Percentiles rank a stretch among this genome's conserved stretches.
Evolutionary conservation across 2,888 invertebrate species (phyloP).

Genomic region (Nasonia oneida): DNA sequence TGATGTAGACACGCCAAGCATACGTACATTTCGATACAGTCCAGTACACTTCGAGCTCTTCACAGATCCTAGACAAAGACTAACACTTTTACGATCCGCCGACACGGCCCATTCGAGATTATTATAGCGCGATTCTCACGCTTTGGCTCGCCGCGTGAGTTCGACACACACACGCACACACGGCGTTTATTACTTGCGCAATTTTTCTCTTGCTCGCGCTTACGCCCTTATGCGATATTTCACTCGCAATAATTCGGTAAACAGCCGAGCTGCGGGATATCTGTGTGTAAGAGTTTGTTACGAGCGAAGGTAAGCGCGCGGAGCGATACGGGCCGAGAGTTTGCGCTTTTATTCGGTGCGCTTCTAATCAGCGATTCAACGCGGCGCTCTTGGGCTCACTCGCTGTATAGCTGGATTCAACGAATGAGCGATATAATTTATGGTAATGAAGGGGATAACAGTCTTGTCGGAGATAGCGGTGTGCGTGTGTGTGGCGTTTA

Average conservation of each 20-base stretch:
- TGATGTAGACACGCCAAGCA: neutral
- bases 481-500: neutral
- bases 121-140: slow-evolving; percentile 43
- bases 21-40: neutral
- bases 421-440: neutral
- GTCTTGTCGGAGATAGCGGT: neutral
- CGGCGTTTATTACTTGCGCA: neutral
- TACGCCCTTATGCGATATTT: slow-evolving; percentile 20
- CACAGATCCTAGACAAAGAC: neutral
- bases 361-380: slow-evolving; percentile 15
- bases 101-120: slow-evolving; percentile 15
- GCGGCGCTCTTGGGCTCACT: neutral
- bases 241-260: slow-evolving; percentile 23
- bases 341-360: slow-evolving; percentile 7
- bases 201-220: neutral
- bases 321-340: neutral
- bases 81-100: slow-evolving; percentile 4
- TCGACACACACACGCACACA: neutral
- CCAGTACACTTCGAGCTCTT: neutral
- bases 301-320: neutral
- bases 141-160: neutral
- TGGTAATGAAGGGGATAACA: neutral
- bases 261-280: slow-evolving; percentile 9
- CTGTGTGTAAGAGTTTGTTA: neutral
- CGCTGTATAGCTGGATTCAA: neutral